phyloP scores from a whole-genome alignment of 2,113 vertebrate genomes.

The Lonchura striata region DNA sequence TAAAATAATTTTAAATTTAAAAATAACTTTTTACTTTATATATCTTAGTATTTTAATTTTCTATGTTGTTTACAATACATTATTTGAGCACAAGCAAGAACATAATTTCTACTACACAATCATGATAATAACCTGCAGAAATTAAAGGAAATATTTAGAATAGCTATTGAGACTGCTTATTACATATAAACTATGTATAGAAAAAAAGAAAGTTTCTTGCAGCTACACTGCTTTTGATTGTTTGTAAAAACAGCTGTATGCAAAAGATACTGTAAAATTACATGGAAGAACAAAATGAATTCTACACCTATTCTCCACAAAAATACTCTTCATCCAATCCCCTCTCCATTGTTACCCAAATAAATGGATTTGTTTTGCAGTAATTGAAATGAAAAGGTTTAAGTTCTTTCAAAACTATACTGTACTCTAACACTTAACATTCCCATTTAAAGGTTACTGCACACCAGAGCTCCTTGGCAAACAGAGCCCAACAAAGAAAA shows the following conservation, averaged over 20 bases:
- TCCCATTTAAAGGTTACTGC: neutral
- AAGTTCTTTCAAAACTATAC: neutral
- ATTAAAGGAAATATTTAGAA: neutral
- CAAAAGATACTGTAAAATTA: neutral
- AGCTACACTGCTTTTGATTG: neutral
- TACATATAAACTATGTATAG: neutral
- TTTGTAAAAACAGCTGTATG: neutral
- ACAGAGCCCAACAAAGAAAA: neutral
- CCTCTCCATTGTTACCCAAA: neutral
- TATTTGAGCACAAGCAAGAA: neutral
- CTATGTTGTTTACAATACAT: neutral
- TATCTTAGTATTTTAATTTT: neutral
- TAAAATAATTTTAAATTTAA: neutral
- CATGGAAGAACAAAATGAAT: neutral
- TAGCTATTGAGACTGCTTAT: neutral
- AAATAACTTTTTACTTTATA: neutral
- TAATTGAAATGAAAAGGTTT: neutral
- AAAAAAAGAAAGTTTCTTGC: neutral
- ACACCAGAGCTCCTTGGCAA: neutral
- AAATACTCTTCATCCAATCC: neutral
- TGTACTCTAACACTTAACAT: neutral
- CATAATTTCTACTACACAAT: neutral
- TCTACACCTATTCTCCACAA: neutral
- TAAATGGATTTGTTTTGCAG: neutral
- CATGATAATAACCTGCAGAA: neutral